Percentiles rank a stretch among this genome's conserved stretches.
Evolutionary conservation across 2,113 vertebrate genomes (phyloP).

Genomic region (Delphinapterus leucas): DNA sequence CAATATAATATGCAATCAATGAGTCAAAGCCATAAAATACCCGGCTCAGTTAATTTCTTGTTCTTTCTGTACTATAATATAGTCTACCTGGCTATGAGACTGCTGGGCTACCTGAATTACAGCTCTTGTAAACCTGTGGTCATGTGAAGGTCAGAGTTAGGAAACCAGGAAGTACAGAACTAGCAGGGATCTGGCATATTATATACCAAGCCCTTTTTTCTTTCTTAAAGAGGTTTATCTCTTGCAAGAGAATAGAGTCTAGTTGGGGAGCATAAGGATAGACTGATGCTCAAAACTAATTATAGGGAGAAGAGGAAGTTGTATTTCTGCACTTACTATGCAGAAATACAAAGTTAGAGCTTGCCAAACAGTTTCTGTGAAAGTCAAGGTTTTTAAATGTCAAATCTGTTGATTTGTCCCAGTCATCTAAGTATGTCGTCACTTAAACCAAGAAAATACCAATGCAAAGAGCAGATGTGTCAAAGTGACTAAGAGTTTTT

Average conservation of each 20-base stretch:
- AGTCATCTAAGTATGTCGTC: background rate
- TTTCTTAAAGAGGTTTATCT: background rate
- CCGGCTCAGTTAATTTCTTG: background rate
- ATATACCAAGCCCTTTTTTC: background rate
- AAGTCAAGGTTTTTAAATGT: background rate
- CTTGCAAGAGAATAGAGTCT: background rate
- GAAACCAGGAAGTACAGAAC: background rate
- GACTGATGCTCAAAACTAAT: conserved; percentile 2
- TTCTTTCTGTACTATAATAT: background rate
- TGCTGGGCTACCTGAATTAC: background rate
- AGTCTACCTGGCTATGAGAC: background rate
- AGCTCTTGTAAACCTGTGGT: background rate
- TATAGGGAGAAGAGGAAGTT: background rate
- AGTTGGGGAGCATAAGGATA: background rate
- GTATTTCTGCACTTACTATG: background rate
- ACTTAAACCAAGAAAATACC: conserved; percentile 39
- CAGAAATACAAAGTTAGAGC: background rate
- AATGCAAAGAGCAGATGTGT: conserved; percentile 9
- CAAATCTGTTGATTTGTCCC: background rate
- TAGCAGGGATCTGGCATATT: background rate
- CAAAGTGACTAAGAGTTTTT: conserved; percentile 32
- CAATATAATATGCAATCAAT: background rate
- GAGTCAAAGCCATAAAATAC: background rate
- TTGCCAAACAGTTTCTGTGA: background rate
- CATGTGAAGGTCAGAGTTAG: background rate